Conservation (phyloP, 2,888 invertebrate species). For the Lordiphosa fenestrarum region DNA sequence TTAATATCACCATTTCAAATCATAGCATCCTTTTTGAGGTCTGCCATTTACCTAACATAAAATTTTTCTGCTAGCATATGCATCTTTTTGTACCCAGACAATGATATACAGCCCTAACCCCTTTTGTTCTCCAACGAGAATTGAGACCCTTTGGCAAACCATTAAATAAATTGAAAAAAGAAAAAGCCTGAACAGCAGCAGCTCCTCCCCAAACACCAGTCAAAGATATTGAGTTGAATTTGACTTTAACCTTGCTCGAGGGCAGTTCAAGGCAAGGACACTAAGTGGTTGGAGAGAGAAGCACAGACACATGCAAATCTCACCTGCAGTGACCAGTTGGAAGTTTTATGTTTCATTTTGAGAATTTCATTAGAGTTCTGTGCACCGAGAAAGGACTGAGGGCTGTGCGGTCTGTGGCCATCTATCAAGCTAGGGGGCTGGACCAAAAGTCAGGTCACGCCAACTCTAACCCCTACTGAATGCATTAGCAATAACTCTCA, state of each 20-base stretch:
- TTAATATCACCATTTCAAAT: no score
- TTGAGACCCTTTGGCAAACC: constrained; percentile 10
- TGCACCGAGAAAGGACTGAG: not conserved
- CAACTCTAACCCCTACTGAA: constrained; percentile 14
- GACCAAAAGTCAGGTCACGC: constrained; percentile 26
- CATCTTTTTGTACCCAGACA: constrained; percentile 4
- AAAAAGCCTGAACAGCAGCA: constrained; percentile 5
- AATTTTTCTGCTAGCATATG: not conserved
- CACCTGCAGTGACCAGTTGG: constrained; percentile 38
- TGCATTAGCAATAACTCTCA: constrained; percentile 73
- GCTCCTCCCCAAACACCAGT: constrained; percentile 6
- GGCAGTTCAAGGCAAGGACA: constrained; percentile 30
- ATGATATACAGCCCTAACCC: constrained; percentile 24
- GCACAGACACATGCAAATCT: constrained; percentile 28
- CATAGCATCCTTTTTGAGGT: no score
- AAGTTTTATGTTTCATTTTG: constrained; percentile 61
- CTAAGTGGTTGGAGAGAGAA: constrained; percentile 10
- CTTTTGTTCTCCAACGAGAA: constrained; percentile 11
- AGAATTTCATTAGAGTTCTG: constrained; percentile 50
- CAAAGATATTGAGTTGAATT: constrained; percentile 14
- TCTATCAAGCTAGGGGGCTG: constrained; percentile 40
- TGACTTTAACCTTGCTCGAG: constrained; percentile 25
- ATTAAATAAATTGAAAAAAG: constrained; percentile 40
- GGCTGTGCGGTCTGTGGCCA: constrained; percentile 26
- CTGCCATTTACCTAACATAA: no score